Percentiles rank a stretch among this genome's conserved stretches.
These are phyloP conservation scores for Maniola jurtina DNA, from an alignment of 1,140 invertebrate species.

Conservation along the genomic window DNA sequence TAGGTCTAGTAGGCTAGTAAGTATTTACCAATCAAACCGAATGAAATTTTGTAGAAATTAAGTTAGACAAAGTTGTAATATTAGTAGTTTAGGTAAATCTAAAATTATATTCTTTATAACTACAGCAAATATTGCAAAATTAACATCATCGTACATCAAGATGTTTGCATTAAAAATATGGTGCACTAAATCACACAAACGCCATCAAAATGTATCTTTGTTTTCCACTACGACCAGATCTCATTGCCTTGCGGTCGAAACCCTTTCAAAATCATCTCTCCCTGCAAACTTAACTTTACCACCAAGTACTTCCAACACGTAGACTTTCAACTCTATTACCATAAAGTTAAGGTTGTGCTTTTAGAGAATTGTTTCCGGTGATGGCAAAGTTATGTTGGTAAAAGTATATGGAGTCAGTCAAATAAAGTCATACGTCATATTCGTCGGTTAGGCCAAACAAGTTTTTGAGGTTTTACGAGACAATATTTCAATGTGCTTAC, in stretches of 20 bases:
- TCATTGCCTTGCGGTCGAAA: slow-evolving; percentile 68
- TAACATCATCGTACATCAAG: slow-evolving; percentile 6
- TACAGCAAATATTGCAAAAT: slow-evolving; percentile 8
- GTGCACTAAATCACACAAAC: slow-evolving; percentile 57
- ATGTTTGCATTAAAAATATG: slow-evolving; percentile 30
- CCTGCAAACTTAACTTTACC: slow-evolving; percentile 25
- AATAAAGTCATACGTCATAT: slow-evolving; percentile 73
- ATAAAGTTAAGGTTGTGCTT: slow-evolving; percentile 6
- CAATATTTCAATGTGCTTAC: slow-evolving; percentile 75
- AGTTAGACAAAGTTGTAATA: too few relatives aligned
- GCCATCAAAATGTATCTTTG: slow-evolving; percentile 68
- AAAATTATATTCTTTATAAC: neutral
- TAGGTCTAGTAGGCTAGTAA: too few relatives aligned
- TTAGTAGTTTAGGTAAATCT: too few relatives aligned
- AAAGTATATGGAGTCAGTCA: slow-evolving; percentile 66
- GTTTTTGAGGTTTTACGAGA: slow-evolving; percentile 61
- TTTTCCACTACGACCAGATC: slow-evolving; percentile 64
- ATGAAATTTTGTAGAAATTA: too few relatives aligned
- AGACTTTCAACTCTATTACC: slow-evolving; percentile 28
- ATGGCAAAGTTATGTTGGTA: slow-evolving; percentile 32
- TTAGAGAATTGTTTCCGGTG: neutral
- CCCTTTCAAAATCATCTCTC: slow-evolving; percentile 50
- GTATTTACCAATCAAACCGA: too few relatives aligned
- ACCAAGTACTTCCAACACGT: neutral
- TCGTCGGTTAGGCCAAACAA: slow-evolving; percentile 60